Conservation (phyloP, 1,140 invertebrate species). For the Lasioglossum albipes region DNA sequence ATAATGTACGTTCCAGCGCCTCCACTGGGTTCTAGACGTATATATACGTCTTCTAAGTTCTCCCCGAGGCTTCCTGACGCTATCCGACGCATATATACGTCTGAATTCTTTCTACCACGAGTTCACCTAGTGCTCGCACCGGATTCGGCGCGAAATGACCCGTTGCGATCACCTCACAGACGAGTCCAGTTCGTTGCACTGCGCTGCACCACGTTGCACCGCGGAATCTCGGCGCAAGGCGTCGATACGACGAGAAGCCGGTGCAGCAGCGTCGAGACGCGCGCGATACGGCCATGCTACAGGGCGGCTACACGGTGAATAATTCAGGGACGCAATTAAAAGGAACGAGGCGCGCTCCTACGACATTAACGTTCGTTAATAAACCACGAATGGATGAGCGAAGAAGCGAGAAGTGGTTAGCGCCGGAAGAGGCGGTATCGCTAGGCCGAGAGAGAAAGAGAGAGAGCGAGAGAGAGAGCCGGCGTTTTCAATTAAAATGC, state of each 20-base stretch:
- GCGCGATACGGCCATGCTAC: background rate
- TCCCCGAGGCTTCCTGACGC: too few species aligned
- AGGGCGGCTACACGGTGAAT: slow-evolving; percentile 32
- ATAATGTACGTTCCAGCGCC: too few species aligned
- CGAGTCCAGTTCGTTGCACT: background rate
- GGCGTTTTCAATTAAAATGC: slow-evolving; percentile 70
- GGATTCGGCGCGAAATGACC: too few species aligned
- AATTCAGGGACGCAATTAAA: slow-evolving; percentile 53
- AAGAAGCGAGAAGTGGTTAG: slow-evolving; percentile 47
- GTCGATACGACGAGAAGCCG: too few species aligned
- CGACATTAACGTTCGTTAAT: slow-evolving; percentile 54
- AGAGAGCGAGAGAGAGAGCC: slow-evolving; percentile 31
- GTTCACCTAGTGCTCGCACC: too few species aligned
- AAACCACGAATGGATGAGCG: slow-evolving; percentile 51
- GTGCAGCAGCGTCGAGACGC: background rate
- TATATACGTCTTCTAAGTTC: too few species aligned
- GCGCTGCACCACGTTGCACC: too few species aligned
- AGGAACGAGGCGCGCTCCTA: slow-evolving; percentile 33
- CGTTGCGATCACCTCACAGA: too few species aligned
- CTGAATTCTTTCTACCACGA: too few species aligned
- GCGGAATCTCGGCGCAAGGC: background rate
- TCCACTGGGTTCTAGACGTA: too few species aligned
- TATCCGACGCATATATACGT: too few species aligned
- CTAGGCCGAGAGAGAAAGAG: background rate
- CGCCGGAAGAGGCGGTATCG: slow-evolving; percentile 19